Evolutionary conservation across 1,140 invertebrate species (phyloP).

Genomic region (Drosophila melanica): DNA sequence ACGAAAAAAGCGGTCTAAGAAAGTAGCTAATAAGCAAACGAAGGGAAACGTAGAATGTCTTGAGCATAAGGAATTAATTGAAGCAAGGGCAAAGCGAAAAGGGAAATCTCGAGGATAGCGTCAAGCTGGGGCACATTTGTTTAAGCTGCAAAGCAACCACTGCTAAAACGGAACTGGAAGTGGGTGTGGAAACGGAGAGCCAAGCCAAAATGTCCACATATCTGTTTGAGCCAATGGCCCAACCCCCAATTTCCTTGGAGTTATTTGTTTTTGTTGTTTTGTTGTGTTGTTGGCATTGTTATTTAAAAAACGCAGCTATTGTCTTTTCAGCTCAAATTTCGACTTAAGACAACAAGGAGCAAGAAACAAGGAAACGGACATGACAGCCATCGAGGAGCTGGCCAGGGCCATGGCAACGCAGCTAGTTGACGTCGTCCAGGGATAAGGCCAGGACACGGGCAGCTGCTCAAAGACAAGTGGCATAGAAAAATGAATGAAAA

Average conservation of each 20-base stretch:
- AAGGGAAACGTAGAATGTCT: conserved; percentile 39
- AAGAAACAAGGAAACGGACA: conserved; percentile 30
- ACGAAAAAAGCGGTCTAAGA: conserved; percentile 19
- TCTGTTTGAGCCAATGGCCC: conserved; percentile 27
- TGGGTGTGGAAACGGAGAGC: conserved; percentile 5
- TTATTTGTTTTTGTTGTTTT: conserved; percentile 44
- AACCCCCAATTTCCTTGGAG: neutral
- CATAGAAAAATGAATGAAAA: conserved; percentile 65
- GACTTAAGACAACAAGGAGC: conserved; percentile 51
- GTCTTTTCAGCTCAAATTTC: conserved; percentile 62
- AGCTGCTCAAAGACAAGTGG: conserved; percentile 34
- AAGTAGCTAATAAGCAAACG: conserved; percentile 34
- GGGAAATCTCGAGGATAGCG: neutral
- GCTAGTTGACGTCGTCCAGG: conserved; percentile 46
- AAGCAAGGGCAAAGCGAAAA: conserved; percentile 15
- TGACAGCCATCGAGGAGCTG: conserved; percentile 29
- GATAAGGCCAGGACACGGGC: conserved; percentile 28
- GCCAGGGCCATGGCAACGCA: conserved; percentile 39
- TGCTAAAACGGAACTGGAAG: conserved; percentile 1
- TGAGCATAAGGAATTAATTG: conserved; percentile 55
- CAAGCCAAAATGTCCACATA: conserved; percentile 53
- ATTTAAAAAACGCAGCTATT: conserved; percentile 48
- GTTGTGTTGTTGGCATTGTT: conserved; percentile 27
- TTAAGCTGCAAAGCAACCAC: conserved; percentile 33
- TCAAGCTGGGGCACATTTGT: conserved; percentile 30